Base-by-base conservation (phyloP, 2,888 invertebrate species). In the Thymelicus acteon region DNA sequence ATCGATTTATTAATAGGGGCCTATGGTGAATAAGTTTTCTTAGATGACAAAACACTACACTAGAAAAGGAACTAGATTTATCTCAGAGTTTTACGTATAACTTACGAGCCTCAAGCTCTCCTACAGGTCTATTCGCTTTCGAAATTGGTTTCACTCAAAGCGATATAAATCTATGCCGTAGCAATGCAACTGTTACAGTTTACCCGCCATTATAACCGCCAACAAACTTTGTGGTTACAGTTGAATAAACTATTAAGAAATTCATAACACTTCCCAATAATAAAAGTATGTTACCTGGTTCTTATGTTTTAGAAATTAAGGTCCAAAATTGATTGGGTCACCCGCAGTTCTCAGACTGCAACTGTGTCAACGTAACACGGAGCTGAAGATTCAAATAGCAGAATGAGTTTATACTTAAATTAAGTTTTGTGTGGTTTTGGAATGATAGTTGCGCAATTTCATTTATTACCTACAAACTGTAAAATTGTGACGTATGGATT, bases 131-230 rank as follows among this genome's bases (percentile, higher is more conserved):
- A 60, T 60, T 73, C 68, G 69, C 75, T 77, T 75, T 74, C 74
- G 71, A 74, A 77, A 75, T 75, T 71, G 66, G 65, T 69, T 75
- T 75, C 72, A 73, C 75, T 76, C 71, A 73, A 60, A 57, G 40
- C 62, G 63, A 63, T 72, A 65, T 67, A 75, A 68, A 74, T 71
- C 72, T 68, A 71, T 66, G 67, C 44, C 54, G 65, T 52, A 58
- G 65, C 44, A 68, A 62, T 52, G 69, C 62, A 57, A 69, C 60
- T 15, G 62, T 12, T 49, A 64, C 63, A 60, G 24, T 64, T 70
- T 70, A 70, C 64, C 47, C 48, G 47, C 47, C 62, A 63, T 63
- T 69, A 63, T 37, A 49, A 58, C 60, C 37, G 54, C 63, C 69
- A 40, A 63, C 69, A 58, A 64, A 64, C 58, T 48, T 49, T 63